These are phyloP conservation scores for Ashinkailepas kermadecensis DNA, from an alignment of 2,888 invertebrate genomes.

Conservation along the genomic window DNA sequence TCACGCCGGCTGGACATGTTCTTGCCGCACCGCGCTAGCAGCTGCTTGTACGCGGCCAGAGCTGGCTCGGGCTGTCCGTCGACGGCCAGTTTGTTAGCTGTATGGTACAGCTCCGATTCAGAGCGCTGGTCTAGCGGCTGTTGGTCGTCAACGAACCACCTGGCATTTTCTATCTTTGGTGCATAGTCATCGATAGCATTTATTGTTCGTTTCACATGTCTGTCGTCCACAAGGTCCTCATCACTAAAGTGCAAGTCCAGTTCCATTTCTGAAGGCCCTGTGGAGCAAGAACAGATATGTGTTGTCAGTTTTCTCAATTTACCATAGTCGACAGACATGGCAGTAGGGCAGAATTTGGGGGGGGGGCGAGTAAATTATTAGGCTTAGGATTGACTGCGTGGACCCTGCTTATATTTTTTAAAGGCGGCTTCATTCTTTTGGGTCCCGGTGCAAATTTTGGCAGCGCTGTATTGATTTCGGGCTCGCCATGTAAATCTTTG, in stretches of 20 bases:
- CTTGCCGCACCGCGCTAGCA: background rate
- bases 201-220: background rate
- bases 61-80: background rate
- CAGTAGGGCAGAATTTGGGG: too few relatives aligned
- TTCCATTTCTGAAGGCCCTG: background rate
- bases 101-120: background rate
- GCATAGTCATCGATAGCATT: background rate
- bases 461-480: too few relatives aligned
- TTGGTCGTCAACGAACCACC: background rate
- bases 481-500: too few relatives aligned
- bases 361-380: too few relatives aligned
- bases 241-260: background rate
- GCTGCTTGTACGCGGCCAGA: background rate
- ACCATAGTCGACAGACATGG: too few relatives aligned
- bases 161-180: background rate
- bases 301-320: too few relatives aligned
- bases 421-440: too few relatives aligned
- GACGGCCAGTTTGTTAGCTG: background rate
- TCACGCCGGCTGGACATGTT: background rate
- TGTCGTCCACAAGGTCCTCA: background rate
- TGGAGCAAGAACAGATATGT: too few relatives aligned
- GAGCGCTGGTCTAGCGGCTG: background rate
- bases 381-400: too few relatives aligned
- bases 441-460: too few relatives aligned
- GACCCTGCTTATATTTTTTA: too few relatives aligned